Base-by-base conservation (phyloP, 2,113 vertebrate species). In the Lepus timidus region DNA sequence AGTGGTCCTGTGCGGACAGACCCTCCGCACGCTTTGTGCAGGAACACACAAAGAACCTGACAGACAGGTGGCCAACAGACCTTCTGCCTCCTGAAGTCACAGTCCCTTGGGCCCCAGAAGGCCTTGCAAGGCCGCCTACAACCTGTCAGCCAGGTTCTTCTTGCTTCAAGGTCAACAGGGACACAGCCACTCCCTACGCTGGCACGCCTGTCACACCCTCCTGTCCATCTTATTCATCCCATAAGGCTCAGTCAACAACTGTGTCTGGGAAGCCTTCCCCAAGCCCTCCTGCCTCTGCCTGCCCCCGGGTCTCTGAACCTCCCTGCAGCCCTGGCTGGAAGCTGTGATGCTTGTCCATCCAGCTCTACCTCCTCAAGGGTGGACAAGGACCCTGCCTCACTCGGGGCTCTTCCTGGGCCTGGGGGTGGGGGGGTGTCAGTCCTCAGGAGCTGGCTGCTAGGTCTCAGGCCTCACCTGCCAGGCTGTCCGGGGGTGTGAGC, bases 401-500 rank as follows among this genome's bases (percentile, higher is more conserved):
- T 62, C 19, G 1, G 4, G 8, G 44, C 23, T n/a, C 25, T 76
- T 62, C 25, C 62, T n/a, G 7, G 20, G n/a, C 20, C 61, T 20
- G 51, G 2, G 22, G 36, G 39, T 0, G 0, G 25, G 22, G 55
- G 29, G 10, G 7, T 20, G 7, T 20, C 14, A 17, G 62, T 8
- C 52, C 70, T 58, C 25, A 27, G 86, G n/a, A 93, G 58, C 89
- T 39, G 20, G 51, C 67, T n/a, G 33, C 67, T 0, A 2, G 22
- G 52, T 27, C 61, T 33, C 13, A 27, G 13, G 1, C 14, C 88
- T 96, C 96, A 99, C 98, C 98, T 98, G 98, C 65, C 74, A 89
- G 92, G 25, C 49, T 20, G 1, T 98, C 98, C 4, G 97, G 98
- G 1, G 99, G 98, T 49, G 99, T 99, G 25, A 99, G 98, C 96